Base-by-base conservation (phyloP, 2,113 vertebrate genomes). In the Microtus pennsylvanicus region DNA sequence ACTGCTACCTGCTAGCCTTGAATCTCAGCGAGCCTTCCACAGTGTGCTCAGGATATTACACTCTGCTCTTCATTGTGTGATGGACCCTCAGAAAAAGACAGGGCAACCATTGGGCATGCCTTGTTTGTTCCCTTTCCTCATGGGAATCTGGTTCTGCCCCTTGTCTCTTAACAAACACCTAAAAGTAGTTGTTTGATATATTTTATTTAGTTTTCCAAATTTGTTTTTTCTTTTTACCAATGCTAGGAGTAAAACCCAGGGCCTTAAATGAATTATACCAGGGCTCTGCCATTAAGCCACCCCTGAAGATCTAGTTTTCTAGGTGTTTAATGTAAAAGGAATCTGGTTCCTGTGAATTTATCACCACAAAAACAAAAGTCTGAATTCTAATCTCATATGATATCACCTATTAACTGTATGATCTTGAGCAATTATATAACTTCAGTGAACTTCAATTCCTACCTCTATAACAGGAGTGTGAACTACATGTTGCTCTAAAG, bases 321-420 rank as follows among this genome's bases (percentile, higher is more conserved):
- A 63, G 67, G 72, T 89, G n/a, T 52, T 89, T 30, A 95, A 61
- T n/a, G 33, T 93, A n/a, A 91, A 86, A 89, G 30, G 24, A n/a
- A 93, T 74, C 38, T 89, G 22, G 1, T 8, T 26, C 50, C 30
- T 89, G 10, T 22, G 81, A 52, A 33, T 97, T 93, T 52, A 38
- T 81, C 16, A 92, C 77, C 30, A 58, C 33, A 70, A 75, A 85
- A 38, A 26, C 5, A 75, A 86, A 16, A 69, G 6, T 22, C 52
- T 85, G 69, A 33, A 42, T 61, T 92, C 65, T 76, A 52, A 92
- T 95, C 45, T 94, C 80, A 90, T 87, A 3, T 58, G 55, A 10
- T 17, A 22, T 74, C 21, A 75, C 13, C 24, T 69, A 45, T 69
- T 75, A 88, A 28, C 76, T 93, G 4, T 90, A 55, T 92, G 38